These are phyloP conservation scores for Diachasma alloeum DNA, from an alignment of 1,140 invertebrate species.

Conservation along the genomic window DNA sequence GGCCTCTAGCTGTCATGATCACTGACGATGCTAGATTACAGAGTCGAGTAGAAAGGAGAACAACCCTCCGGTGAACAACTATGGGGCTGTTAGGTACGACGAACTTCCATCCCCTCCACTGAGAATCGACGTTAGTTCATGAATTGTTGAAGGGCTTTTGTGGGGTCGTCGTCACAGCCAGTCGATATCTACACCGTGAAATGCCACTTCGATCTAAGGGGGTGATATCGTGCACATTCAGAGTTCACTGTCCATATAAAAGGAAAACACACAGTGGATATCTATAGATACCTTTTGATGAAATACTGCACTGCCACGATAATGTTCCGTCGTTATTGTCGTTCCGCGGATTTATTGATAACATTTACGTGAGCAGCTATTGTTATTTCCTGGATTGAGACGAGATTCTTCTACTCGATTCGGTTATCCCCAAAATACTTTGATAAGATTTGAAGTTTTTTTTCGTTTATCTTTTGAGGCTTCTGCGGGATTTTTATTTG, in stretches of 20 bases:
- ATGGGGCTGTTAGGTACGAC: constrained; percentile 20
- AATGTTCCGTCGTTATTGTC: neutral
- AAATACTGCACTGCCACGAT: neutral
- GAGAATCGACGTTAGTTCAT: constrained; percentile 43
- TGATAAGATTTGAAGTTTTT: neutral
- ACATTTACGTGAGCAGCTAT: neutral
- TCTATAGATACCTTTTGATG: neutral
- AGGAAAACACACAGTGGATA: neutral
- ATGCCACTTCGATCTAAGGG: constrained; percentile 1
- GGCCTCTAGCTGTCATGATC: neutral
- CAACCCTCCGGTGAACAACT: neutral
- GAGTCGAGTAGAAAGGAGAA: neutral
- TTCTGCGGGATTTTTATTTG: too few relatives aligned
- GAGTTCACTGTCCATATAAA: neutral
- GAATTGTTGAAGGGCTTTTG: constrained; percentile 49
- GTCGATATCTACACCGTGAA: constrained; percentile 40
- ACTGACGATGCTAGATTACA: neutral
- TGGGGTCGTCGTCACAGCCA: constrained; percentile 48
- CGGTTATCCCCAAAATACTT: neutral
- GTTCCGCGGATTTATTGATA: neutral
- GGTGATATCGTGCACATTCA: neutral
- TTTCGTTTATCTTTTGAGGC: too few relatives aligned
- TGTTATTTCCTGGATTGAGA: neutral
- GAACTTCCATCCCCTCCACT: constrained; percentile 15
- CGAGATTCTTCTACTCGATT: neutral